Evolutionary conservation across 2,888 invertebrate genomes (phyloP), one percentile per base, ranked within the genome.

Genomic region (Aphrophora alni): DNA sequence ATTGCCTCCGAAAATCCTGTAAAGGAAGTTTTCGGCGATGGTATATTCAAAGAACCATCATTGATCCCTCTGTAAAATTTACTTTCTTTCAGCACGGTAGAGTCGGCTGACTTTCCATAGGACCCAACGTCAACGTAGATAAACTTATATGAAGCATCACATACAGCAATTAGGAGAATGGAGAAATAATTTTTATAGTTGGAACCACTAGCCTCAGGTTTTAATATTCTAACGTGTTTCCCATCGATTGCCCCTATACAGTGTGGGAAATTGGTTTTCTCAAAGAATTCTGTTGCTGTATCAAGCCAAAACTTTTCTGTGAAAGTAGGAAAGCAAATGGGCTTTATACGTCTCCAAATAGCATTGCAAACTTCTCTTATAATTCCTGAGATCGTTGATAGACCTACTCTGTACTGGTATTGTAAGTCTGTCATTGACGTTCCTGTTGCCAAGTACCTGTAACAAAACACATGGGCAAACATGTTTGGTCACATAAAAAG

Each of bases 201-300:
- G 10, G 33, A 33, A 33, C 33, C 33, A 10, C 5, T 7, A 33
- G 4, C 33, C 10, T 7, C 10, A 4, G 10, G 4, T 33, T 33
- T 4, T n/a, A n/a, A n/a, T n/a, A n/a, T n/a, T n/a, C n/a, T n/a
- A n/a, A n/a, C n/a, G n/a, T n/a, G n/a, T n/a, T n/a, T n/a, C n/a
- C n/a, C n/a, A n/a, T n/a, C n/a, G n/a, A n/a, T n/a, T n/a, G n/a
- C n/a, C n/a, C n/a, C n/a, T n/a, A n/a, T n/a, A n/a, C n/a, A n/a
- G n/a, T n/a, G n/a, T n/a, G n/a, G n/a, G n/a, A n/a, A n/a, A 33
- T 33, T 33, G 10, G 84, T 82, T 76, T 82, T 78, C 76, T 81
- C 83, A 80, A 84, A 83, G 76, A 85, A 86, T 73, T 82, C 84
- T 79, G 82, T 68, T 77, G 84, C 84, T 78, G 84, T 83, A 80